Base-by-base conservation (phyloP, 2,888 invertebrate species). In the Eurytoma adleriae region DNA sequence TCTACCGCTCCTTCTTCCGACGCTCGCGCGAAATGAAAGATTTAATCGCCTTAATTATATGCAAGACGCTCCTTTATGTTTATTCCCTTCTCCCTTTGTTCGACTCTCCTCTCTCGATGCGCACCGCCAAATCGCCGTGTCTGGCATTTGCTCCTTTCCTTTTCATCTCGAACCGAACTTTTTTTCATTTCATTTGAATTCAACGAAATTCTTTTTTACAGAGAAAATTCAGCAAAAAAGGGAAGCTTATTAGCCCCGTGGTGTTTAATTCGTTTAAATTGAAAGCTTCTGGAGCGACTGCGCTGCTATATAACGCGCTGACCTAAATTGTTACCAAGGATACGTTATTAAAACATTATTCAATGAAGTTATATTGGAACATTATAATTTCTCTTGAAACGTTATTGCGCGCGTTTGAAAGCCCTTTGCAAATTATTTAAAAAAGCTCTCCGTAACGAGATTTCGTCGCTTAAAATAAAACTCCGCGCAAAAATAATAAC, bases 31-130 rank as follows among this genome's bases (percentile, higher is more conserved):
- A 67, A 78, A 67, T 72, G 71, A 78, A 66, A 72, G 72, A 78
- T 72, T 72, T 30, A 78, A 78, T 78, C 72, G 61, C 5, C 59
- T 67, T 72, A 72, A 72, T 71, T 72, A 72, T 66, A 50, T 67
- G 67, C 59, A 67, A 67, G 59, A 20, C 71, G 56, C 27, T 76
- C 61, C 61, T 76, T 59, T 69, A 50, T 52, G 14, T 50, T 18
- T 59, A n/a, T 54, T 48, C 67, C 66, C n/a, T 20, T 61, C 18
- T 50, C n/a, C 52, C 54, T 64, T 70, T 64, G 18, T 62, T 50
- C 61, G 57, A n/a, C 52, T 54, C 70, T 59, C n/a, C n/a, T n/a
- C 14, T 3, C 10, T 62, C 59, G 61, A 62, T 62, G 59, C 27
- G 61, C 62, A 72, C n/a, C 72, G 72, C 62, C 72, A 72, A 62